Conservation (phyloP, 2,113 vertebrate genomes). For the Ifrita kowaldi region DNA sequence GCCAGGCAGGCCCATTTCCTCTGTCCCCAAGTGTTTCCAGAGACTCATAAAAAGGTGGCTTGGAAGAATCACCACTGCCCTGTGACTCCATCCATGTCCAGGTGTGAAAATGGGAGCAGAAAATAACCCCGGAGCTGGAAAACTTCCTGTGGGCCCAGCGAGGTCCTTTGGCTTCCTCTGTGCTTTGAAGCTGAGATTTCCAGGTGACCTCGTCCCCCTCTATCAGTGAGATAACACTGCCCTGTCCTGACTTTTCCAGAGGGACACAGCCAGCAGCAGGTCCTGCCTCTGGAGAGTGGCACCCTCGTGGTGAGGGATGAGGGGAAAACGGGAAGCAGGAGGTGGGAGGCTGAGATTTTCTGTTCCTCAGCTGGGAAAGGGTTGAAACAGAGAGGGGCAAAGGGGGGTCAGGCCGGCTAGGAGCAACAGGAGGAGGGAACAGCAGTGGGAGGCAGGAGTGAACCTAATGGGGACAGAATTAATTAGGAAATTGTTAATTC, state of each 20-base stretch:
- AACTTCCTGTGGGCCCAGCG: background rate
- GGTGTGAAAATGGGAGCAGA: background rate
- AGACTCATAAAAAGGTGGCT: background rate
- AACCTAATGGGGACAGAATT: background rate
- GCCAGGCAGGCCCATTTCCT: slow-evolving; percentile 12
- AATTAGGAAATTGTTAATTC: background rate
- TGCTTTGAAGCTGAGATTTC: background rate
- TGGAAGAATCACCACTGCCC: background rate
- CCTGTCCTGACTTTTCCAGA: background rate
- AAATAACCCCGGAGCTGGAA: background rate
- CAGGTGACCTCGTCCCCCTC: fast-evolving
- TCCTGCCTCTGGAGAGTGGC: background rate
- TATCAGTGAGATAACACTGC: background rate
- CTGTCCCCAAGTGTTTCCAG: background rate
- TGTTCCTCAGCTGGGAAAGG: background rate
- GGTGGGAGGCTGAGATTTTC: background rate
- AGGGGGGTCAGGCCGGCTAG: background rate
- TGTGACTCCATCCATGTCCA: background rate
- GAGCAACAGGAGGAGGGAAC: background rate
- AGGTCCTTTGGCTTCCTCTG: background rate
- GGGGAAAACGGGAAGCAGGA: background rate
- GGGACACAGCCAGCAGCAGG: background rate
- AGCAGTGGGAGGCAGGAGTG: background rate
- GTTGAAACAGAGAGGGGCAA: background rate
- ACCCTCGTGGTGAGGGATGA: background rate